A percentile compares a stretch with the other conserved stretches of the same genome.
phyloP scores from a whole-genome alignment of 2,888 invertebrate species.

The Dynastes maya region DNA sequence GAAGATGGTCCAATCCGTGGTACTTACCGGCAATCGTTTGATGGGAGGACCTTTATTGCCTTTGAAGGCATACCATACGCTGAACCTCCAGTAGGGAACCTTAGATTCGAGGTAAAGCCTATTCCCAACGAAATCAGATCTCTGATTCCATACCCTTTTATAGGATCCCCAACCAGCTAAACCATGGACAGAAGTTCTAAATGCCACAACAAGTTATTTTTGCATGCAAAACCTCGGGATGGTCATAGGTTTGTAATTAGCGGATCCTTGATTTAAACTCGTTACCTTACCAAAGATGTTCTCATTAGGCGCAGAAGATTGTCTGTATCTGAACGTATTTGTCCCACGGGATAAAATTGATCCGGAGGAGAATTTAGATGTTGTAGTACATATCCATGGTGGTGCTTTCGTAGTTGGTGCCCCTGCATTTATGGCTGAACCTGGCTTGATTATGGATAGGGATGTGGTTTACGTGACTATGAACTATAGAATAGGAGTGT shows the following conservation, averaged over 20 bases:
- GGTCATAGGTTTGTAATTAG: background rate
- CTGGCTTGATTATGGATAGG: constrained; percentile 74
- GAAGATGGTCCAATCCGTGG: constrained; percentile 44
- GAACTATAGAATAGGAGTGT: constrained; percentile 78
- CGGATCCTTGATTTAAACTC: background rate
- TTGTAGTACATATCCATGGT: constrained; percentile 77
- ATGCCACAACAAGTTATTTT: constrained; percentile 71
- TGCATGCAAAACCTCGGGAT: constrained; percentile 39
- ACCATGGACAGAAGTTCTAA: constrained; percentile 76
- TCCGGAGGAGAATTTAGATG: constrained; percentile 69
- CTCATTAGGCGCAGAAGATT: constrained; percentile 74
- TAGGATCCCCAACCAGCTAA: constrained; percentile 73
- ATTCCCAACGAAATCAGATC: no score
- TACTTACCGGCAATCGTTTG: constrained; percentile 37
- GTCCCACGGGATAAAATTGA: constrained; percentile 67
- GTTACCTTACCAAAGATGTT: background rate
- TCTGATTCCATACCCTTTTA: background rate
- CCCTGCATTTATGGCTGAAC: constrained; percentile 72
- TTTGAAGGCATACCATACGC: constrained; percentile 52
- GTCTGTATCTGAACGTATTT: constrained; percentile 75
- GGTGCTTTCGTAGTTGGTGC: constrained; percentile 78
- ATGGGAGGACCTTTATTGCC: constrained; percentile 45
- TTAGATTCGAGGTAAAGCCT: constrained; percentile 44
- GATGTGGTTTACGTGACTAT: constrained; percentile 78
- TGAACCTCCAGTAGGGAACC: constrained; percentile 46